Base-by-base conservation (phyloP, 1,140 invertebrate genomes). In the Berghia stephanieae region DNA sequence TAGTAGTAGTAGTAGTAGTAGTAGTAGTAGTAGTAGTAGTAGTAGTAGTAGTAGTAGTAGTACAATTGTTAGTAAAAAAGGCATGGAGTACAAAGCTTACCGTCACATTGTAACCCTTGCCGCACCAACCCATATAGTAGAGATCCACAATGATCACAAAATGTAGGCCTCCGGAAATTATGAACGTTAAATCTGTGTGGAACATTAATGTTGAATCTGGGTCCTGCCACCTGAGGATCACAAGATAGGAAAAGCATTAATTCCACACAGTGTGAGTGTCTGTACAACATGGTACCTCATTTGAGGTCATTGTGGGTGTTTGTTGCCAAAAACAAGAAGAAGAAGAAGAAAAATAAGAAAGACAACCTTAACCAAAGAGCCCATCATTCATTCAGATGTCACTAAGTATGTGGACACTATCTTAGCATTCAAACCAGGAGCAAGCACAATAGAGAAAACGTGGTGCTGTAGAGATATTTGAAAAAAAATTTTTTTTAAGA, bases 101-200 rank as follows among this genome's bases (percentile, higher is more conserved):
- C 95, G 93, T 97, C 95, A 91, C 98, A 99, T 89, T 99, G 96
- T 78, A 99, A 91, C 42, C 98, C 98, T 92, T 99, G 98, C 89
- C 93, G 95, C 84, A 97, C 94, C 79, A 99, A 92, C 24, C 98
- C 98, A 89, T 99, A 99, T 24, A 99, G 92, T 84, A 97, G 90
- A 21, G 95, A 96, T 72, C 98, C 98, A 91, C 98, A 99, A 89
- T 99, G 98, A 91, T 99, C 98, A 92, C 98, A 99, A 90, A 99
- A 99, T 44, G 98, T 99, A 88, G 98, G 98, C 78, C 95, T 92
- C 91, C 97, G 98, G 91, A 97, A 99, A 86, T 93, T 99, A 90
- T 99, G 98, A 70, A 92, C 90, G 78, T 89, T 89, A 88, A 93
- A 93, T 34, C 96, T 93, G 92, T 99, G 98, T 72, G 98, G 98